These are phyloP conservation scores for Euborellia annulipes DNA, from an alignment of 1,140 invertebrate genomes.

Conservation along the genomic window DNA sequence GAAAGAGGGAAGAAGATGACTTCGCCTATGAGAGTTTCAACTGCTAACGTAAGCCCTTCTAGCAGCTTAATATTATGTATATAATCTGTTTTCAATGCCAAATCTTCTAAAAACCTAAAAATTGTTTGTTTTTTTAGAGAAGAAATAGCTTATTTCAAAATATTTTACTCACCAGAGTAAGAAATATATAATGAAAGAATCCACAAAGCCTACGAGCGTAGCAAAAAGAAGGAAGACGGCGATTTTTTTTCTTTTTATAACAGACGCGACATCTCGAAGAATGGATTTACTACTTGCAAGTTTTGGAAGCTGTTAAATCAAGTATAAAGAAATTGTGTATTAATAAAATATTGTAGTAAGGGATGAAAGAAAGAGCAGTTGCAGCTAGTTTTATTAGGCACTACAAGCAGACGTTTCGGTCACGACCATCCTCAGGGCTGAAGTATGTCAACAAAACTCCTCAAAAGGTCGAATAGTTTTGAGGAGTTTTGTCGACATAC, in stretches of 20 bases:
- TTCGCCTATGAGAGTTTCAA: conserved; percentile 55
- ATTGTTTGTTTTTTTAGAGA: not conserved
- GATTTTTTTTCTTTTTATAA: conserved; percentile 42
- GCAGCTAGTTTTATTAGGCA: no score
- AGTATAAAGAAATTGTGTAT: conserved; percentile 6
- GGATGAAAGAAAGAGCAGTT: no score
- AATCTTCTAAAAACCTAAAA: conserved; percentile 51
- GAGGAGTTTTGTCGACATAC: no score
- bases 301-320: conserved; percentile 40
- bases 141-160: no score
- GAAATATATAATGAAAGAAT: conserved; percentile 62
- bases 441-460: no score
- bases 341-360: no score
- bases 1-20: conserved; percentile 55
- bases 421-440: no score
- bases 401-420: no score
- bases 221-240: conserved; percentile 50
- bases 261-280: conserved; percentile 36
- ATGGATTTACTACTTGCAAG: conserved; percentile 45
- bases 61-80: conserved; percentile 53
- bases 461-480: no score
- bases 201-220: conserved; percentile 50
- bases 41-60: conserved; percentile 55
- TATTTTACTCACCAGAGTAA: conserved; percentile 59
- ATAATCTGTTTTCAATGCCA: conserved; percentile 39